Evolutionary conservation across 2,113 vertebrate species (phyloP), one percentile per base, ranked within the genome.

Genomic region (Vulpes lagopus): DNA sequence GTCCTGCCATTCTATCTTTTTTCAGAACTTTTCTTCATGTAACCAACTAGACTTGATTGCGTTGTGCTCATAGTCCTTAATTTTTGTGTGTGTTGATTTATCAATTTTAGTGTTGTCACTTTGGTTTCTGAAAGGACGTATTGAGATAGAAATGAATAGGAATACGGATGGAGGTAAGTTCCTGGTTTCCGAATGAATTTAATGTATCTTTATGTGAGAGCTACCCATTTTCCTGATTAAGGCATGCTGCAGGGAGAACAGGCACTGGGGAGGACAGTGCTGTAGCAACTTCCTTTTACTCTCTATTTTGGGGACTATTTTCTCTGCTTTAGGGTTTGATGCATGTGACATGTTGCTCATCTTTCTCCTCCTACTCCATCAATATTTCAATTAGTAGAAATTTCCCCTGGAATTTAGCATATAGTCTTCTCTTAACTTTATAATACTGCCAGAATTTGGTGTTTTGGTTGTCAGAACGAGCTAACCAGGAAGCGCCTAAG

Each of bases 281-380:
- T 59, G 14, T 7, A 76, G 11, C 30, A 49, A 82, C n/a, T 3
- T 49, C 20, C 30, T 67, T 82, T 51, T 14, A 20, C 49, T 9
- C 17, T 4, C 73, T 62, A 51, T 71, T 16, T 0, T 10, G 6
- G 3, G 32, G 12, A 2, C 3, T 69, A 14, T 65, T 85, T 91
- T 35, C 8, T 71, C 79, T 88, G 32, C 64, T 94, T 97, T 76
- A 55, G 57, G 74, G n/a, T 86, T 81, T 88, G 64, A 73, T 59
- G 11, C 27, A 25, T 19, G 17, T 22, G 30, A 32, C 17, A 14
- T 35, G 3, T 14, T 94, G 8, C 84, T 92, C n/a, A 43, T 73
- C 43, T 88, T 74, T 78, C 59, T 64, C 20, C 76, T 43, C 25
- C 11, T 17, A 87, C 2, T 38, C 27, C 74, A 90, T 73, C n/a